Conservation (phyloP, 2,113 vertebrate genomes). For the Salminus brasiliensis region DNA sequence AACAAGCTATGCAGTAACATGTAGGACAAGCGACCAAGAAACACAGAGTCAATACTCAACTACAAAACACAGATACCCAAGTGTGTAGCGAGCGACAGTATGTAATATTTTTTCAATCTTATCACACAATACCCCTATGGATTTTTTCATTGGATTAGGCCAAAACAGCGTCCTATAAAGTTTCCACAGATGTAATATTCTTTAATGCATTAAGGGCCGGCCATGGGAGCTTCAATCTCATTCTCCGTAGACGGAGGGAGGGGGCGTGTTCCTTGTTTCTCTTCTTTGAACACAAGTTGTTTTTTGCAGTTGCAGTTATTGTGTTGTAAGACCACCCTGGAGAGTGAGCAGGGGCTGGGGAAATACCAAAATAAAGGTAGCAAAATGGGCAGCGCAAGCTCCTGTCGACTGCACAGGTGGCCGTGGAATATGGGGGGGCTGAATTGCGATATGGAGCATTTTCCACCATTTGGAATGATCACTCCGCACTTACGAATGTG, state of each 20-base stretch:
- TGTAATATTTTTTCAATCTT: constrained; percentile 33
- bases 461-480: constrained; percentile 50
- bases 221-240: constrained; percentile 43
- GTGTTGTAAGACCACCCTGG: constrained; percentile 27
- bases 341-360: background rate
- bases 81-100: constrained; percentile 21
- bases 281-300: background rate
- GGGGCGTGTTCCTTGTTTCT: background rate
- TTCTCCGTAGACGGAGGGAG: constrained; percentile 35
- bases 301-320: constrained; percentile 30
- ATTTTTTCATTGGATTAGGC: constrained; percentile 38
- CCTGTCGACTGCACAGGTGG: constrained; percentile 30
- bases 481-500: constrained; percentile 48
- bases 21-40: background rate
- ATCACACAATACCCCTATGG: constrained; percentile 13
- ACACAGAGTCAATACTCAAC: background rate
- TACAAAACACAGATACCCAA: constrained; percentile 24
- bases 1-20: background rate
- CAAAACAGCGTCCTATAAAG: constrained; percentile 29
- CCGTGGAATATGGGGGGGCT: background rate
- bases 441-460: constrained; percentile 39
- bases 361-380: constrained; percentile 20
- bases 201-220: constrained; percentile 26
- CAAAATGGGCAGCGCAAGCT: constrained; percentile 18
- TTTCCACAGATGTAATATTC: constrained; percentile 44